These are phyloP conservation scores for Dascillus cervinus DNA, from an alignment of 2,888 invertebrate genomes.

Conservation along the genomic window DNA sequence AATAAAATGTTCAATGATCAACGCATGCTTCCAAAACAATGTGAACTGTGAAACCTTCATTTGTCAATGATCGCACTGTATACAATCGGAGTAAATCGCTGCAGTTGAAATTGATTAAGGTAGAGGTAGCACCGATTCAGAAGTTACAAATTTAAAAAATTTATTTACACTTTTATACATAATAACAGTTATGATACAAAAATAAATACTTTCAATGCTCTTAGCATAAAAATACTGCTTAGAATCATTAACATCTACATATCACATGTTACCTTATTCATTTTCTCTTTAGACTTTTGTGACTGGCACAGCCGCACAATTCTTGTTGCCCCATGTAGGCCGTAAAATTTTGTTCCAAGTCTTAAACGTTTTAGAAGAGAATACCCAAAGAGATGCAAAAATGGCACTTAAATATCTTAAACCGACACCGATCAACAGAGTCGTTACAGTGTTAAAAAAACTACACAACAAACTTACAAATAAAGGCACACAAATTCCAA, in stretches of 20 bases:
- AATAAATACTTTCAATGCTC: constrained; percentile 21
- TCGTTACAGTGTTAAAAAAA: constrained; percentile 28
- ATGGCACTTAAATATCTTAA: constrained; percentile 30
- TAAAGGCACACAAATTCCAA: constrained; percentile 68
- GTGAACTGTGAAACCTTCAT: too few species aligned
- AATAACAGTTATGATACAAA: too few species aligned
- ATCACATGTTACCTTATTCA: constrained; percentile 8
- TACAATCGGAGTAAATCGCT: too few species aligned
- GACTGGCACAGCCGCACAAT: constrained; percentile 20
- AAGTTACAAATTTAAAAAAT: too few species aligned
- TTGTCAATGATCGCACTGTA: too few species aligned
- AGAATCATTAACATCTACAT: constrained; percentile 3
- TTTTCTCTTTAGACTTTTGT: constrained; percentile 22
- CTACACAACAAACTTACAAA: constrained; percentile 61
- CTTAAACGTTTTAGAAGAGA: constrained; percentile 34
- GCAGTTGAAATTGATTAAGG: too few species aligned
- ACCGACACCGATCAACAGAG: constrained; percentile 27
- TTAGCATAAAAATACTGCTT: constrained; percentile 13
- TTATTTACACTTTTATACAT: too few species aligned
- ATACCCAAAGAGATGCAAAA: constrained; percentile 34
- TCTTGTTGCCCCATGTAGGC: constrained; percentile 22
- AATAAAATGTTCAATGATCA: too few species aligned
- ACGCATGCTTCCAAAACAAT: too few species aligned
- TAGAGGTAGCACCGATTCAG: too few species aligned
- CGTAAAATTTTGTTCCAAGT: constrained; percentile 32